A percentile compares a stretch with the other conserved stretches of the same genome.
Conservation (phyloP, 2,797 vertebrate genomes). For the Paratrypauchen microcephalus region DNA sequence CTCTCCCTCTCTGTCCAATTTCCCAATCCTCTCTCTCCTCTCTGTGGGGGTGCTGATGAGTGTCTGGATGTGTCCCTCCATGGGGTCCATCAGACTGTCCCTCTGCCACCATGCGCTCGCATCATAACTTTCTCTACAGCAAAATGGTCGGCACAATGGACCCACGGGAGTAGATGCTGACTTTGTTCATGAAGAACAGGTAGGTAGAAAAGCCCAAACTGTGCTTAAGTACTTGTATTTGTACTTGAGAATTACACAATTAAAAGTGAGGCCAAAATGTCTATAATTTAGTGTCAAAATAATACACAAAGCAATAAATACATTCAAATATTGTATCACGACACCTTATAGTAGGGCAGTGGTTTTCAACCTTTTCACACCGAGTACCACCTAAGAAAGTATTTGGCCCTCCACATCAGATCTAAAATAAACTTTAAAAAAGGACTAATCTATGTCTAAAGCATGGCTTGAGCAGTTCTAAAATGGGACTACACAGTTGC, state of each 20-base stretch:
- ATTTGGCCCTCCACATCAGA: background rate
- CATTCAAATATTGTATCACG: no score
- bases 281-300: no score
- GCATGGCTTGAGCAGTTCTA: background rate
- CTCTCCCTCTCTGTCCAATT: constrained; percentile 20
- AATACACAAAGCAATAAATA: no score
- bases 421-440: background rate
- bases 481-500: background rate
- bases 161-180: background rate
- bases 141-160: constrained; percentile 12
- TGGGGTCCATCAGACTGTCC: constrained; percentile 32
- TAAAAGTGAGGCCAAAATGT: no score
- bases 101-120: constrained; percentile 10
- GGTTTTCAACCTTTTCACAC: no score
- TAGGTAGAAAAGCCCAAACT: background rate
- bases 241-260: no score
- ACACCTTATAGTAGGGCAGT: no score
- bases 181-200: background rate
- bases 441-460: background rate
- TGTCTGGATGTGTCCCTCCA: constrained; percentile 46
- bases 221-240: no score
- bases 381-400: no score
- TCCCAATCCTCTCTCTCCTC: constrained; percentile 18
- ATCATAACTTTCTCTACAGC: background rate
- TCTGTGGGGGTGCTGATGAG: constrained; percentile 43